A percentile compares a stretch with the other conserved stretches of the same genome.
These are phyloP conservation scores for Mnemiopsis leidyi DNA, from an alignment of 37 sponge, comb jelly and placozoan species.

Conservation along the genomic window DNA sequence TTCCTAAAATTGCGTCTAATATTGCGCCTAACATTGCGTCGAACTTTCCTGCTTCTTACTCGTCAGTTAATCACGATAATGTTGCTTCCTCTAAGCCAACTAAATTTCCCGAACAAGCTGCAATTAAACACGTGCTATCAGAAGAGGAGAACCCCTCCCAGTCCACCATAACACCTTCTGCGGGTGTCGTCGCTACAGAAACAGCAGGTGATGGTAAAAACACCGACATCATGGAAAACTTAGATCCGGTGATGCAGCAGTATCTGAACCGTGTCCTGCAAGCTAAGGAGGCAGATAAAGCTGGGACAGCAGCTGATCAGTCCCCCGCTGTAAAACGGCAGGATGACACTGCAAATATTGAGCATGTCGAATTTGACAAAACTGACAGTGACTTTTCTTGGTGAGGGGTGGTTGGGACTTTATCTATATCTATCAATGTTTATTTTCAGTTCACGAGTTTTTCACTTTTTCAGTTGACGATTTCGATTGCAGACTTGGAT, in stretches of 20 bases:
- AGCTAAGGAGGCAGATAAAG: not conserved
- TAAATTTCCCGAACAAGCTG: not conserved
- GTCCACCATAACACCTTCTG: not conserved
- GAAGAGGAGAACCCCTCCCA: not conserved
- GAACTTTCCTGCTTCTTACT: not conserved
- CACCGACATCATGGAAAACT: slow-evolving; percentile 4
- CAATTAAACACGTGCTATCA: not conserved
- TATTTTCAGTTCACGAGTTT: too few species aligned
- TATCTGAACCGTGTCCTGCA: slow-evolving; percentile 27
- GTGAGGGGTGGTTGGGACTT: not conserved
- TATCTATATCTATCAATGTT: not conserved
- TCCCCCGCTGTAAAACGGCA: not conserved
- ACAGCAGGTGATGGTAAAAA: not conserved
- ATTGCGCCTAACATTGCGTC: not conserved
- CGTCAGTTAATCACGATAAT: not conserved
- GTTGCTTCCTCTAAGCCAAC: not conserved
- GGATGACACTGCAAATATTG: not conserved
- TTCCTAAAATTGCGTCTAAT: not conserved
- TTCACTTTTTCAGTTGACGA: too few species aligned
- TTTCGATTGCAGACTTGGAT: too few species aligned
- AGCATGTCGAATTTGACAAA: slow-evolving; percentile 41
- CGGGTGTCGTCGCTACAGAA: not conserved
- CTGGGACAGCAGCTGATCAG: not conserved
- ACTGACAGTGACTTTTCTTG: slow-evolving; percentile 62
- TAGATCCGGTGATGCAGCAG: slow-evolving; percentile 46